Evolutionary conservation across 1,140 invertebrate genomes (phyloP).

Genomic region (Aricia agestis): DNA sequence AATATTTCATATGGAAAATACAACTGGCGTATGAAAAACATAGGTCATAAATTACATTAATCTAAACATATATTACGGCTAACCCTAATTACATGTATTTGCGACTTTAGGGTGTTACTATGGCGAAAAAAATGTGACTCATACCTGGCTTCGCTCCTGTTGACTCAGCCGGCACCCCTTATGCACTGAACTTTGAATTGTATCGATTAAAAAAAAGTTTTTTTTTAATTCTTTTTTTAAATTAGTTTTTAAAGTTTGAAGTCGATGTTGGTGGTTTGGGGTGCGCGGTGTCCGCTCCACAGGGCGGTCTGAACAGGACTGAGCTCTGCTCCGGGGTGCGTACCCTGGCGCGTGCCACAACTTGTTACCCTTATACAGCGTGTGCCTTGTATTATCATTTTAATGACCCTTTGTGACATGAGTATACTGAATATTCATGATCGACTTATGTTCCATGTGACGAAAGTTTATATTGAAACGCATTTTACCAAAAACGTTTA

Average conservation of each 20-base stretch:
- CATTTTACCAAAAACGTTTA: too few species aligned
- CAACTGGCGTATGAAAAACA: neutral
- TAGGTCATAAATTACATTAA: slow-evolving; percentile 2
- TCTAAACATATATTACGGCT: neutral
- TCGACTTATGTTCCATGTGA: too few species aligned
- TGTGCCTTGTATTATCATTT: slow-evolving; percentile 30
- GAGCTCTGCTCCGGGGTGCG: slow-evolving; percentile 47
- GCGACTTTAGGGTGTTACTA: slow-evolving; percentile 61
- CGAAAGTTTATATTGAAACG: too few species aligned
- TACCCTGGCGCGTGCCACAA: slow-evolving; percentile 48
- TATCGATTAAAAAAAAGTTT: slow-evolving; percentile 6
- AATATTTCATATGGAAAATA: neutral
- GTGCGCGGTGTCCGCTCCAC: slow-evolving; percentile 63
- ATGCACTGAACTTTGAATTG: slow-evolving; percentile 30
- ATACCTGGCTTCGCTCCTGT: slow-evolving; percentile 48
- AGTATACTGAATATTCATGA: slow-evolving; percentile 14
- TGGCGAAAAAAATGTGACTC: slow-evolving; percentile 61
- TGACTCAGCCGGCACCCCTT: slow-evolving; percentile 59
- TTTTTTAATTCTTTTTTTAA: slow-evolving; percentile 15
- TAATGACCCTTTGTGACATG: slow-evolving; percentile 13
- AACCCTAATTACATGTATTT: slow-evolving; percentile 16
- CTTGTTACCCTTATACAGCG: slow-evolving; percentile 50
- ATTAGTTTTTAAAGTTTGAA: slow-evolving; percentile 18
- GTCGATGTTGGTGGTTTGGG: slow-evolving; percentile 38
- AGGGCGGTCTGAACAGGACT: slow-evolving; percentile 61